A percentile compares a stretch with the other conserved stretches of the same genome.
Evolutionary conservation across 2,888 invertebrate genomes (phyloP).

Genomic region (Cloeon dipterum): DNA sequence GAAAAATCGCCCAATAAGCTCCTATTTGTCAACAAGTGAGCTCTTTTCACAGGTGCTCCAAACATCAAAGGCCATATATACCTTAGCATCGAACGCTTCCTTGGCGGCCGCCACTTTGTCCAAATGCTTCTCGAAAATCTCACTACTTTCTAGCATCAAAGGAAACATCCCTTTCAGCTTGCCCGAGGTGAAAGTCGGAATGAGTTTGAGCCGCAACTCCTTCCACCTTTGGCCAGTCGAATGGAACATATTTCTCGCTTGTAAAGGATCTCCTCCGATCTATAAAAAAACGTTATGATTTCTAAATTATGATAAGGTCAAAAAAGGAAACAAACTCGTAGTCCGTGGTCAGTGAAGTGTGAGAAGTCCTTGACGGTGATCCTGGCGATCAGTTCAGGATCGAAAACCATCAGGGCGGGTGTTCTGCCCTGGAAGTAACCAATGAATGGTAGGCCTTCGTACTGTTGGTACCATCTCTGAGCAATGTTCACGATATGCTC

Average conservation of each 20-base stretch:
- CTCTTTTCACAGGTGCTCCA: no score
- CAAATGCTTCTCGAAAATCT: conserved; percentile 14
- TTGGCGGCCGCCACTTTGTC: conserved; percentile 14
- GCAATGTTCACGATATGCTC: conserved; percentile 3
- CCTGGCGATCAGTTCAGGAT: conserved; percentile 8
- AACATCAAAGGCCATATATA: no score
- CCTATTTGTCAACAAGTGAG: conserved; percentile 1
- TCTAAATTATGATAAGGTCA: no score
- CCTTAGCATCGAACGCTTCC: conserved; percentile 11
- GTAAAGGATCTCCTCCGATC: conserved; percentile 9
- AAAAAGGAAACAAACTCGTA: not conserved
- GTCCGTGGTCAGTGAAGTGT: conserved; percentile 5
- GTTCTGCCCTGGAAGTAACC: conserved; percentile 7
- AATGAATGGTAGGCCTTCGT: conserved; percentile 3
- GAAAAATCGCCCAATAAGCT: conserved; percentile 8
- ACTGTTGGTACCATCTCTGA: conserved; percentile 4
- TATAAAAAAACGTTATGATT: no score
- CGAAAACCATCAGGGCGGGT: conserved; percentile 7
- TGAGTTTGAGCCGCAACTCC: conserved; percentile 31
- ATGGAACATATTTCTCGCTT: conserved; percentile 31
- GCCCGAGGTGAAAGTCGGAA: conserved; percentile 40
- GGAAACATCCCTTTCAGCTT: conserved; percentile 40
- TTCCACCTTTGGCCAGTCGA: conserved; percentile 35
- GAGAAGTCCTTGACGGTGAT: conserved; percentile 7
- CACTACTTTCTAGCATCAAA: conserved; percentile 23